Evolutionary conservation across 2,888 invertebrate genomes (phyloP).

Genomic region (Ischnus inquisitorius): DNA sequence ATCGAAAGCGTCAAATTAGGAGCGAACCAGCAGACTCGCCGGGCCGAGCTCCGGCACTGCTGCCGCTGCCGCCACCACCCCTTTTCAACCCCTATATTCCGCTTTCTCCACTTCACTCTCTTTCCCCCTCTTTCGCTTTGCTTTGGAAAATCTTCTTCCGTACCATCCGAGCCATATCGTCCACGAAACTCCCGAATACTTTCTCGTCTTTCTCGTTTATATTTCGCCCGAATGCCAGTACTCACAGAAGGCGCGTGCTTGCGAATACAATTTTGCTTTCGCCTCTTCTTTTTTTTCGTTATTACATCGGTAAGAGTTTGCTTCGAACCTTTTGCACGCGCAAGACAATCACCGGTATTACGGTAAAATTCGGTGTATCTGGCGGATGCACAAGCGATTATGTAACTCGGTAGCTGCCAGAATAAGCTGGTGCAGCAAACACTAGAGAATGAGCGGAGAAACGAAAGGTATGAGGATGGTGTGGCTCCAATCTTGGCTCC

Average conservation of each 20-base stretch:
- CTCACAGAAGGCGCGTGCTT: conserved; percentile 2
- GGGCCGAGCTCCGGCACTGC: conserved; percentile 58
- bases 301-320: background rate
- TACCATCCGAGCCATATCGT: conserved; percentile 45
- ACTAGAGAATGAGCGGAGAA: conserved; percentile 44
- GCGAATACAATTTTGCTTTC: conserved; percentile 11
- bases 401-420: conserved; percentile 42
- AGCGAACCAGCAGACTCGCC: conserved; percentile 75
- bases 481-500: conserved; percentile 76
- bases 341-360: conserved; percentile 2
- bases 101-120: conserved; percentile 37
- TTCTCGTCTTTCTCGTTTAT: background rate
- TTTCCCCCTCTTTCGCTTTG: conserved; percentile 24
- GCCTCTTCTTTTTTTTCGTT: background rate
- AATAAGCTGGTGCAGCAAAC: conserved; percentile 59
- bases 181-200: conserved; percentile 1
- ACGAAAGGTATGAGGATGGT: conserved; percentile 18
- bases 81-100: conserved; percentile 59
- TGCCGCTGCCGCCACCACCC: conserved; percentile 63
- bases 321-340: background rate
- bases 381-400: conserved; percentile 29
- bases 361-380: background rate
- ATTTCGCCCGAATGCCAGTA: conserved; percentile 13
- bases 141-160: conserved; percentile 26
- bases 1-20: conserved; percentile 85